Evolutionary conservation across 2,797 vertebrate species (phyloP), one percentile per base, ranked within the genome.

Genomic region (Apodemus agrarius): DNA sequence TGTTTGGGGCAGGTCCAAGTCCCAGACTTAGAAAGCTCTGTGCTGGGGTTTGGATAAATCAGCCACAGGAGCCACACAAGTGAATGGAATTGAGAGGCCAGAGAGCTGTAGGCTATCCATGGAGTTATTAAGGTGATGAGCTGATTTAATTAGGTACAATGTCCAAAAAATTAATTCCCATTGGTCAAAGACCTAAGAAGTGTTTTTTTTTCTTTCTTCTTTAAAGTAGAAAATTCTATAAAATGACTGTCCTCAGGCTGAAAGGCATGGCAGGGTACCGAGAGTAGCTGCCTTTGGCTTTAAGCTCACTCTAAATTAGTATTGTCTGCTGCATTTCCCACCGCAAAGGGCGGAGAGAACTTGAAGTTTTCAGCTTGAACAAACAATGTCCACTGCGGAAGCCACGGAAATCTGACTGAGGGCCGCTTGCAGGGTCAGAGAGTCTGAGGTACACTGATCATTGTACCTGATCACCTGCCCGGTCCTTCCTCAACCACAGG

Each of bases 51-150:
- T 40, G 37, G n/a, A 93, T 72, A 67, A 49, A 86, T 74, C 57
- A 90, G 79, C 72, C 93, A 86, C 82, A 84, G 93, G 88, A 94
- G 57, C 49, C 76, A 92, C 63, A 63, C 40, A 93, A 96, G 94
- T 90, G 17, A 52, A 79, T 59, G 34, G 29, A 79, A 40, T 19
- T 90, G 40, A 79, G 63, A 88, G 67, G 29, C 43, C 34, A 94
- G 83, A 65, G 93, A 86, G 79, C 74, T 96, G 59, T 75, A 89
- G 83, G 90, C 88, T 67, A 87, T 94, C 88, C 74, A 40, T 40
- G 49, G 89, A 96, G 69, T 91, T 94, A 93, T 94, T 86, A 96
- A 93, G 75, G 81, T 96, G 94, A 96, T 97, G 91, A 96, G 63
- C 34, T 95, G 76, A 95, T 95, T 96, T 91, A 96, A 93, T 95